Percentiles rank a stretch among this genome's conserved stretches.
These are phyloP conservation scores for Dinoponera quadriceps DNA, from an alignment of 1,140 invertebrate species.

Conservation along the genomic window DNA sequence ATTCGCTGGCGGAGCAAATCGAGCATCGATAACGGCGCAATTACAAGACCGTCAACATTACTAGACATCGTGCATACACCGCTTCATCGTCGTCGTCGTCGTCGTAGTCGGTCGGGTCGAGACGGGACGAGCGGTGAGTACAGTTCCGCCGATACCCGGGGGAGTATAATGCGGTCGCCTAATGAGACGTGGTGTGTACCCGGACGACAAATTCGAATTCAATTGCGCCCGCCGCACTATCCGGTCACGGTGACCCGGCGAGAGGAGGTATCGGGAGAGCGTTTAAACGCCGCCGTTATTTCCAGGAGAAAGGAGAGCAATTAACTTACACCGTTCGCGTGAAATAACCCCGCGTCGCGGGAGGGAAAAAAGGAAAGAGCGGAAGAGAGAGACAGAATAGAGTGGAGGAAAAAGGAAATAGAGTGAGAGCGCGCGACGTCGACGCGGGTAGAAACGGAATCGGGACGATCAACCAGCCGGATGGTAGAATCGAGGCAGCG, in stretches of 20 bases:
- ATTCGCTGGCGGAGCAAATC: constrained; percentile 14
- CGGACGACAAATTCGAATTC: constrained; percentile 70
- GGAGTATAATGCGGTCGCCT: constrained; percentile 70
- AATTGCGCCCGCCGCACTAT: constrained; percentile 54
- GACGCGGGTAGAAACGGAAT: not conserved
- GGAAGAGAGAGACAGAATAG: not conserved
- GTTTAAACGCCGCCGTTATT: constrained; percentile 19
- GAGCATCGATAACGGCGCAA: constrained; percentile 54
- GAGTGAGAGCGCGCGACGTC: not conserved
- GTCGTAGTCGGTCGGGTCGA: too few species aligned
- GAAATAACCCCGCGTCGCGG: not conserved
- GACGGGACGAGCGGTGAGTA: not conserved
- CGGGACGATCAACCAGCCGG: not conserved
- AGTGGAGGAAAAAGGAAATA: not conserved
- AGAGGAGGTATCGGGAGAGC: not conserved
- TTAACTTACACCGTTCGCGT: constrained; percentile 1
- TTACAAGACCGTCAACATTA: constrained; percentile 64
- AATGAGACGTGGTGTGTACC: constrained; percentile 60
- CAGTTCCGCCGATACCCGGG: constrained; percentile 54
- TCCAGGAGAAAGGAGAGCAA: constrained; percentile 26
- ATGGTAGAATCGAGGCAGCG: constrained; percentile 28
- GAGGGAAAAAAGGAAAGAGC: not conserved
- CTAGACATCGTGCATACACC: constrained; percentile 39
- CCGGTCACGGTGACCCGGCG: constrained; percentile 4
- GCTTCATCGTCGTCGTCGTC: constrained; percentile 25